Evolutionary conservation across 2,888 invertebrate genomes (phyloP).

Genomic region (Parnassius orleans): DNA sequence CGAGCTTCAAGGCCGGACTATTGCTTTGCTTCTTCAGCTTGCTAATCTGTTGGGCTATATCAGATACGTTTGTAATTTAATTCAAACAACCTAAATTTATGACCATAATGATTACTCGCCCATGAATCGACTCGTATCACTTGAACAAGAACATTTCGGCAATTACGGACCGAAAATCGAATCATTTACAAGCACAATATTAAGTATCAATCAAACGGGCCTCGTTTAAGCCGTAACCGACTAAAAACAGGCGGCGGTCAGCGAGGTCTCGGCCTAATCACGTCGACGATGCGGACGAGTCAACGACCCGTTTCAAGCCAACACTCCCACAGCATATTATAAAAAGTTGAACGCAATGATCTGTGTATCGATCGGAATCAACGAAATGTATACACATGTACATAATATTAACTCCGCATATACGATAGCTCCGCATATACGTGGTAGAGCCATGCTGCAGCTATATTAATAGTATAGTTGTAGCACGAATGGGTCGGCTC

Average conservation of each 20-base stretch:
- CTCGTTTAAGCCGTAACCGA: constrained; percentile 11
- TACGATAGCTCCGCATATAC: no score
- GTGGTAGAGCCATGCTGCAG: no score
- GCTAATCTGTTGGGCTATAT: no score
- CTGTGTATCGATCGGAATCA: constrained; percentile 12
- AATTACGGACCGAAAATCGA: constrained; percentile 14
- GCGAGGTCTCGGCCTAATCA: constrained; percentile 22
- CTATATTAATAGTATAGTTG: no score
- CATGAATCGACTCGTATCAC: constrained; percentile 1
- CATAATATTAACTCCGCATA: no score
- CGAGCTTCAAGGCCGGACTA: no score
- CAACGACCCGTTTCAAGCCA: constrained; percentile 31
- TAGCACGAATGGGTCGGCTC: no score
- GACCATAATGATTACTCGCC: no score
- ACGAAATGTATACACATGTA: background rate
- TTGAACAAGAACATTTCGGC: constrained; percentile 4
- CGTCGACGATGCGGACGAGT: constrained; percentile 17
- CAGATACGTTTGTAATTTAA: no score
- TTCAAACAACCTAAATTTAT: no score
- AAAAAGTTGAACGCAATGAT: constrained; percentile 26
- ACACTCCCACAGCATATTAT: constrained; percentile 24
- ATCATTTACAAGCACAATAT: constrained; percentile 10
- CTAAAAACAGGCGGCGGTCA: constrained; percentile 8
- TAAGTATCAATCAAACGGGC: constrained; percentile 15
- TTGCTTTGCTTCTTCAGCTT: no score